Conservation (phyloP, 2,113 vertebrate genomes). For the Scartelaos histophorus region DNA sequence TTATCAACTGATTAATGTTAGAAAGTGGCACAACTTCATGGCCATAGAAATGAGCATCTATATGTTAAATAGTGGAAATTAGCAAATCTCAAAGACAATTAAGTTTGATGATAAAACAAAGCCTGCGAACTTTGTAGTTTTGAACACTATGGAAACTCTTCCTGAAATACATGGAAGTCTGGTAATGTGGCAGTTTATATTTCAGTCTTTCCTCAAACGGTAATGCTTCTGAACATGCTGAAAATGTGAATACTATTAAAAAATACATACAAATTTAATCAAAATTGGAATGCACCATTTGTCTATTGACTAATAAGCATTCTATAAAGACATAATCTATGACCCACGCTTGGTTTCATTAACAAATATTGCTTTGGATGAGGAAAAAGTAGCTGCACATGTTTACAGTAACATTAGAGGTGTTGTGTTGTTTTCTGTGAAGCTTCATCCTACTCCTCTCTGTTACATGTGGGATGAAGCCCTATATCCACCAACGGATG, state of each 20-base stretch:
- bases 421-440: neutral
- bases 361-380: neutral
- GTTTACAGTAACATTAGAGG: neutral
- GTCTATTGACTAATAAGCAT: too few species aligned
- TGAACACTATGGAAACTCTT: too few species aligned
- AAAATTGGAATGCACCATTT: too few species aligned
- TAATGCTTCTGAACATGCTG: neutral
- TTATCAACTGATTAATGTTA: constrained; percentile 25
- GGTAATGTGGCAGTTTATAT: too few species aligned
- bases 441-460: neutral
- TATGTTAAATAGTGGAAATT: too few species aligned
- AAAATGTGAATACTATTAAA: neutral
- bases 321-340: too few species aligned
- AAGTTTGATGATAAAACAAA: too few species aligned
- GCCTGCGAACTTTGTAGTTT: too few species aligned
- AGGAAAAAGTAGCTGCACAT: neutral
- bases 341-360: neutral
- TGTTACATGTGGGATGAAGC: constrained; percentile 13
- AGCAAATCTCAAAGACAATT: too few species aligned
- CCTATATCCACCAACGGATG: neutral
- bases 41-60: constrained; percentile 15
- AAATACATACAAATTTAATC: neutral
- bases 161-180: too few species aligned
- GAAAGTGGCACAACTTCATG: constrained; percentile 20
- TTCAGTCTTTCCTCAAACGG: neutral